Base-by-base conservation (phyloP, 2,888 invertebrate genomes). In the Sinhomidia bicolor region DNA sequence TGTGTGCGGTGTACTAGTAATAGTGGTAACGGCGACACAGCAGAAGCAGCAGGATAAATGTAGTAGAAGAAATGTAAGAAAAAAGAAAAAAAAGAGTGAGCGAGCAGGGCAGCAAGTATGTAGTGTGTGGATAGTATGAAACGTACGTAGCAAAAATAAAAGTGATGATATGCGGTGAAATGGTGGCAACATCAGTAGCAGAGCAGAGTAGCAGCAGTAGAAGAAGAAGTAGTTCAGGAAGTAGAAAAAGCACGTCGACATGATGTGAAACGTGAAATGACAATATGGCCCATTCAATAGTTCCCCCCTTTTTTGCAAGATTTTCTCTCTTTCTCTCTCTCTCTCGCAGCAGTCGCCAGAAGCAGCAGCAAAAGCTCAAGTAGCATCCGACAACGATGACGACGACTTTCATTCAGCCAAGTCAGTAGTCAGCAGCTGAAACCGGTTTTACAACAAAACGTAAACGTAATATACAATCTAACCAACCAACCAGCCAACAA, bases 251-350 rank as follows among this genome's bases (percentile, higher is more conserved):
- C 85, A 79, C 85, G 85, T 79, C 65, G 85, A 47, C 65, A 85
- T 79, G 60, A 85, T 65, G 60, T 85, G 79, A 85, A 85, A 85
- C 85, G 85, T 85, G 85, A 85, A 85, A 85, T 85, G 85, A 85
- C 85, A 85, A 85, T 85, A 78, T 85, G 85, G 78, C 79, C 79
- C 85, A 79, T 79, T 85, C 79, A 32, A 79, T 85, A 78, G 44
- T 76, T 85, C 54, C 26, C 54, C 57, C 14, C 23, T 51, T 20
- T 80, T 76, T 78, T 20, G 44, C 76, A 76, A 83, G 83, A 57
- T 57, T 74, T 68, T 65, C 29, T 23, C 41, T 26, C 32, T 36
- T 78, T 29, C 71, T 14, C 44, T 71, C 3, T 29, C 23, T 74
- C 23, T 74, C 14, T 44, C 26, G 14, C 47, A 74, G 47, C 74